Conservation (phyloP, 2,888 invertebrate genomes). For the Slavum lentiscoides region DNA sequence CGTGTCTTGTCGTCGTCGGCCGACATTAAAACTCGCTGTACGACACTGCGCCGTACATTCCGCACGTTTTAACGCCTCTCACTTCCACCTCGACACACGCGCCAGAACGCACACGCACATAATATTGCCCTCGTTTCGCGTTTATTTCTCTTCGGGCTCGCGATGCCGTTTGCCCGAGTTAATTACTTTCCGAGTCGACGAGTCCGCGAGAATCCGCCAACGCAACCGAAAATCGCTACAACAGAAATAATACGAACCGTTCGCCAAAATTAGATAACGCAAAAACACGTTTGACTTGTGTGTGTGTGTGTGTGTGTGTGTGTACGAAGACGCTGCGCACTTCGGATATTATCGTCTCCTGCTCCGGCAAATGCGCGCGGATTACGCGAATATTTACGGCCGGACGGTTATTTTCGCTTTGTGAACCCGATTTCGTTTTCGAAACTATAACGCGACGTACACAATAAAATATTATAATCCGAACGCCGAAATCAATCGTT, state of each 20-base stretch:
- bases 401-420: too few relatives aligned
- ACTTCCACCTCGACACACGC: slow-evolving; percentile 36
- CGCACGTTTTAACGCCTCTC: slow-evolving; percentile 44
- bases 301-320: too few relatives aligned
- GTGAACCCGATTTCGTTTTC: too few relatives aligned
- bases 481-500: too few relatives aligned
- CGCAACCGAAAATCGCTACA: background rate
- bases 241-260: background rate
- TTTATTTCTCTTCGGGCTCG: background rate
- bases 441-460: too few relatives aligned
- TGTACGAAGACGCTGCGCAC: too few relatives aligned
- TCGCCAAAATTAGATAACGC: slow-evolving; percentile 4
- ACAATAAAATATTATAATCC: too few relatives aligned
- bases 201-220: background rate
- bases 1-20: slow-evolving; percentile 40
- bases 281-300: background rate
- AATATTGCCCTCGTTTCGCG: slow-evolving; percentile 39
- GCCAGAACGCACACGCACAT: background rate
- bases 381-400: too few relatives aligned
- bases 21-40: slow-evolving; percentile 46
- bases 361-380: too few relatives aligned
- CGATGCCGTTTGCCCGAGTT: slow-evolving; percentile 9
- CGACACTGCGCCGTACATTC: slow-evolving; percentile 25
- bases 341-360: too few relatives aligned
- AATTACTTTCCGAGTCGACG: slow-evolving; percentile 50